Evolutionary conservation across 2,888 invertebrate species (phyloP).

Genomic region (Agrilus mali): DNA sequence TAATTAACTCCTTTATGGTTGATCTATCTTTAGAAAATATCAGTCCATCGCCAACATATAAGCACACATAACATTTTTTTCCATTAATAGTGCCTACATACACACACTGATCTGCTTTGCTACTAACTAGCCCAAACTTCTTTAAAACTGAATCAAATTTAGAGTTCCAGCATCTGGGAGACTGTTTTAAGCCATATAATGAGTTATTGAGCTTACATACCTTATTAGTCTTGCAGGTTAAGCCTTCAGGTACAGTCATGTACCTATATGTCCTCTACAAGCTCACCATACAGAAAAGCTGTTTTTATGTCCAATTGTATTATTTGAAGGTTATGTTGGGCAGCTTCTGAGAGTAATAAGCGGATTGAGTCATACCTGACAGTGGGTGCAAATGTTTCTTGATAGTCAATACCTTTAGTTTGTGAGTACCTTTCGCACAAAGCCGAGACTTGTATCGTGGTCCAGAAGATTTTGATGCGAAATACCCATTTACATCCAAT

Average conservation of each 20-base stretch:
- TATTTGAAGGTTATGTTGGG: conserved; percentile 1
- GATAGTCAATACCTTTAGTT: conserved; percentile 4
- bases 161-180: conserved; percentile 12
- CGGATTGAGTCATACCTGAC: conserved; percentile 5
- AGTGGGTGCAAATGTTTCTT: conserved; percentile 2
- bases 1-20: too few species aligned
- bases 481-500: conserved; percentile 11
- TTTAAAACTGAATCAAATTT: conserved; percentile 5
- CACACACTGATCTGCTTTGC: conserved; percentile 5
- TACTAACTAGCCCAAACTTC: neutral
- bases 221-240: neutral
- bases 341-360: conserved; percentile 1
- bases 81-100: neutral
- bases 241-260: conserved; percentile 5
- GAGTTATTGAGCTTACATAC: conserved; percentile 12
- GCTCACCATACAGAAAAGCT: conserved; percentile 7
- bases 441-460: conserved; percentile 12
- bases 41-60: conserved; percentile 6
- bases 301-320: conserved; percentile 7
- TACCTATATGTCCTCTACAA: conserved; percentile 6
- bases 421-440: conserved; percentile 11
- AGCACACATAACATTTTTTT: neutral
- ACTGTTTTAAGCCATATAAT: conserved; percentile 12
- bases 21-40: too few species aligned
- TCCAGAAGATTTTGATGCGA: neutral